These are phyloP conservation scores for honey bee (Apis mellifera) DNA, from an alignment of 1,140 invertebrate species.

Conservation along the genomic window DNA sequence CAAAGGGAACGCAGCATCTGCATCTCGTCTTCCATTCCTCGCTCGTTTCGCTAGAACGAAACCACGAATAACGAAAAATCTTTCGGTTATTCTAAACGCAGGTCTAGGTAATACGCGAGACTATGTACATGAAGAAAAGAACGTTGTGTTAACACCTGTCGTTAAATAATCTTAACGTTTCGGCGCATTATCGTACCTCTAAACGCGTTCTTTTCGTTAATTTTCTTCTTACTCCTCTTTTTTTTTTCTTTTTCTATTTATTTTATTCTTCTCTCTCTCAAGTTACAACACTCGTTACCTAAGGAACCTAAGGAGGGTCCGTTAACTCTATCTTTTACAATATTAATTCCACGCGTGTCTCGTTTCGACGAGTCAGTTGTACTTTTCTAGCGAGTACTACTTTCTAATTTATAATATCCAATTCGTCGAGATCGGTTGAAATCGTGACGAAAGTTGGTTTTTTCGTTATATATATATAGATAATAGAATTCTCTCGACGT, in stretches of 20 bases:
- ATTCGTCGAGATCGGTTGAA: background rate
- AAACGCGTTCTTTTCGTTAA: constrained; percentile 48
- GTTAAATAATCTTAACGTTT: constrained; percentile 71
- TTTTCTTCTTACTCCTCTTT: background rate
- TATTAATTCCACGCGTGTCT: background rate
- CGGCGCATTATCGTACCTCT: constrained; percentile 72
- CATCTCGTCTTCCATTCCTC: constrained; percentile 34
- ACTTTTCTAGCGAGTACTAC: constrained; percentile 12
- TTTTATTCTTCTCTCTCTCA: background rate
- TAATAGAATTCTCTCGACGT: background rate
- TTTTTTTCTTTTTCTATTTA: background rate
- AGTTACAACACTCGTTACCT: constrained; percentile 41
- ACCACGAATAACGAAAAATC: constrained; percentile 55
- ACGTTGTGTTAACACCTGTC: constrained; percentile 40
- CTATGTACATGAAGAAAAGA: constrained; percentile 76
- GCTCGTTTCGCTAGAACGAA: constrained; percentile 43
- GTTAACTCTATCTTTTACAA: constrained; percentile 34
- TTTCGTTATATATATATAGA: background rate
- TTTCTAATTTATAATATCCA: background rate
- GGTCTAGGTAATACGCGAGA: constrained; percentile 59
- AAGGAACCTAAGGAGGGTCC: constrained; percentile 49
- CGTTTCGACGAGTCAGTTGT: constrained; percentile 22
- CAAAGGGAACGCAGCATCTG: constrained; percentile 13
- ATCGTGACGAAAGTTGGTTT: background rate
- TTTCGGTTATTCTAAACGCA: constrained; percentile 61